Percentiles rank a stretch among this genome's conserved stretches.
Conservation (phyloP, 1,140 invertebrate genomes). For the Cyclargus thomasi region DNA sequence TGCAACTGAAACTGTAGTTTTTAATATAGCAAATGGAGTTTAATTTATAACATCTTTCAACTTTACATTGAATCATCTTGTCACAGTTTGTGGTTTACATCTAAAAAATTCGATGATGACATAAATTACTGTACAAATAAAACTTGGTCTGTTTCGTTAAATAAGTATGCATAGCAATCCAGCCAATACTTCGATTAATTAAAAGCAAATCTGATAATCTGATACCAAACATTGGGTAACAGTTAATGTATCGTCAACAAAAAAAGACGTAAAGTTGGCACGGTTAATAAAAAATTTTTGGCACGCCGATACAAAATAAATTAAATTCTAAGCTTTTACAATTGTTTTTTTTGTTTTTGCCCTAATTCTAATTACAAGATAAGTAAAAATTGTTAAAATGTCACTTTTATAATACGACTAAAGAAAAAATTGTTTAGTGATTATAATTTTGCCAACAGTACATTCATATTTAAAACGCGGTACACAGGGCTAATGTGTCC, state of each 20-base stretch:
- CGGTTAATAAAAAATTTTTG: too few species aligned
- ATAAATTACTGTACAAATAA: neutral
- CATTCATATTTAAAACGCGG: slow-evolving; percentile 30
- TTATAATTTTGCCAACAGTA: slow-evolving; percentile 21
- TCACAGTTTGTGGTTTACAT: too few species aligned
- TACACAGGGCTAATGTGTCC: slow-evolving; percentile 27
- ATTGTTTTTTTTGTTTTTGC: too few species aligned
- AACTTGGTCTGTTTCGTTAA: neutral
- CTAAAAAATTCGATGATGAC: neutral
- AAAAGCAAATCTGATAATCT: slow-evolving; percentile 27
- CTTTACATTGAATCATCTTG: too few species aligned
- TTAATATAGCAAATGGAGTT: too few species aligned
- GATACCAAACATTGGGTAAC: slow-evolving; percentile 33
- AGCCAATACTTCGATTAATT: slow-evolving; percentile 26
- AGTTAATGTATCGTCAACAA: slow-evolving; percentile 31
- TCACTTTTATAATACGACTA: too few species aligned
- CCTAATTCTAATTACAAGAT: neutral
- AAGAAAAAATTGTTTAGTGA: too few species aligned
- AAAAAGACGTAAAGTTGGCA: neutral
- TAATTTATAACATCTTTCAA: too few species aligned
- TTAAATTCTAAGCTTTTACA: too few species aligned
- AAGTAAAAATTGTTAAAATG: too few species aligned
- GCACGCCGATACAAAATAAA: too few species aligned
- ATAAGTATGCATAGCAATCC: neutral
- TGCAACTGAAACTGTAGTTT: too few species aligned